A percentile compares a stretch with the other conserved stretches of the same genome.
These are phyloP conservation scores for Danio albolineatus DNA, from an alignment of 2,797 vertebrate species.

Conservation along the genomic window DNA sequence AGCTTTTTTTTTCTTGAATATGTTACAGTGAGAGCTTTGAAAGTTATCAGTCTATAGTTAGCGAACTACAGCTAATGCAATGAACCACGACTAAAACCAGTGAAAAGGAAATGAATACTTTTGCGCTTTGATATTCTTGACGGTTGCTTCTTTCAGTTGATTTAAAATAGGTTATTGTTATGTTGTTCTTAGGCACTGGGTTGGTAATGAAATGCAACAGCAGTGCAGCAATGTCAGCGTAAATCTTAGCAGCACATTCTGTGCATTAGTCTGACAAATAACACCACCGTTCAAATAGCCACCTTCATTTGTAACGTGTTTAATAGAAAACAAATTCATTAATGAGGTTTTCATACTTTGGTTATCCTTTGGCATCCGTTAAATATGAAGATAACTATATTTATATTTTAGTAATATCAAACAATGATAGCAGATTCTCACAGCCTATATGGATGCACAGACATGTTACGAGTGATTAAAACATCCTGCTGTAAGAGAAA, in stretches of 20 bases:
- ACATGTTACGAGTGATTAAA: constrained; percentile 77
- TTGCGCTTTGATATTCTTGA: neutral
- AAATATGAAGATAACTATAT: constrained; percentile 3
- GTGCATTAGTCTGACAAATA: constrained; percentile 81
- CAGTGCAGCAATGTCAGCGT: constrained; percentile 63
- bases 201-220: constrained; percentile 50
- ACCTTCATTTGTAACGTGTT: constrained; percentile 66
- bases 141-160: constrained; percentile 19
- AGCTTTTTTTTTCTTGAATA: neutral
- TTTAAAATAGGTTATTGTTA: constrained; percentile 17
- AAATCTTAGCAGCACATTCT: constrained; percentile 81
- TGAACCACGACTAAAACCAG: constrained; percentile 11
- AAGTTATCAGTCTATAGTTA: neutral
- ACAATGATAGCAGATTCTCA: constrained; percentile 53
- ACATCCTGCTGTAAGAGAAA: constrained; percentile 70
- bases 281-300: constrained; percentile 82
- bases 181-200: constrained; percentile 12
- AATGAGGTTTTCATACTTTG: constrained; percentile 37
- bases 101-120: constrained; percentile 19
- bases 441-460: constrained; percentile 66
- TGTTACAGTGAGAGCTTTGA: neutral
- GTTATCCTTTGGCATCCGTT: constrained; percentile 12
- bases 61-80: constrained; percentile 2
- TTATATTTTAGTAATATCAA: neutral
- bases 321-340: constrained; percentile 16